Base-by-base conservation (phyloP, 2,888 invertebrate species). In the Drosophila fungiperda region DNA sequence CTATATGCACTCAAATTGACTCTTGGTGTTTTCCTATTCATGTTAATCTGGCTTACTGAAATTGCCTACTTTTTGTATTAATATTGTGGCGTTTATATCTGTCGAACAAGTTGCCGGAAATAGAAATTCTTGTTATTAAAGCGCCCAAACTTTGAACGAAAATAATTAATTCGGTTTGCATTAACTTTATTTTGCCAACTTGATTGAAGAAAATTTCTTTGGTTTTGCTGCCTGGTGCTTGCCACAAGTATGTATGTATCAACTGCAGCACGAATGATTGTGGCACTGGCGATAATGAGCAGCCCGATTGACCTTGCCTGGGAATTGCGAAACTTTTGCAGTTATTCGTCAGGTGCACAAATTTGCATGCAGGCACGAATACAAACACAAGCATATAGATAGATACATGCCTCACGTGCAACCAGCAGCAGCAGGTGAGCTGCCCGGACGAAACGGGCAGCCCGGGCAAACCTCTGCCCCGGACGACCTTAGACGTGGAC, bases 271-370 rank as follows among this genome's bases (percentile, higher is more conserved):
- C 49, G 42, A 49, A 32, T n/a, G 35, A 32, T 40, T 58, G 53
- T 65, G 66, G 65, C 64, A 61, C 50, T 35, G 57, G 76, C 73
- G 83, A 80, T 89, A 86, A 86, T 89, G 86, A 87, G 79, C 78
- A 67, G 66, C 59, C 33, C 42, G 61, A 33, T 45, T 88, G 86
- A 86, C 86, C 90, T 90, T 87, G 80, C 29, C 62, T 52, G 64
- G 66, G 70, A 68, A 75, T 66, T 71, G 62, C 64, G 48, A 71
- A 87, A 79, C 35, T 75, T 60, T 61, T 66, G 61, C 61, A 36
- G 59, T 63, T 57, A 23, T 50, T 54, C 65, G 64, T 59, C 76
- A 76, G 59, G 82, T 36, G 69, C 78, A 50, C 45, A 57, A 57
- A 69, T 73, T 82, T 79, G 66, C 80, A 79, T 59, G 59, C 35